phyloP scores from a whole-genome alignment of 2,113 vertebrate genomes.

The Nicator chloris region DNA sequence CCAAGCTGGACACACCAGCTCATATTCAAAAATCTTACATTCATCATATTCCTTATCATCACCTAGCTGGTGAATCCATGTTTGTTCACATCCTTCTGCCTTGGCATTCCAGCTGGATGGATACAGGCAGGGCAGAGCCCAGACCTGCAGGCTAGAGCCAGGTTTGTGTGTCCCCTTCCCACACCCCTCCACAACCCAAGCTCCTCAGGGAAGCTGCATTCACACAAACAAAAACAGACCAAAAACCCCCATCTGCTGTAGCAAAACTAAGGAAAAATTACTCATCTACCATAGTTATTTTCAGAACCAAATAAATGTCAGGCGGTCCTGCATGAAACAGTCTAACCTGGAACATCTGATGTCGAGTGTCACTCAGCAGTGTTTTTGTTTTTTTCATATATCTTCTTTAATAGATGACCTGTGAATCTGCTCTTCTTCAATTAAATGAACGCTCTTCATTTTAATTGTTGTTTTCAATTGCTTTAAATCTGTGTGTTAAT shows the following conservation, averaged over 20 bases:
- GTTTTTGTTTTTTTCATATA: neutral
- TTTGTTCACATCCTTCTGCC: neutral
- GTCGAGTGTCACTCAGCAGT: neutral
- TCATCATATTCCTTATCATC: neutral
- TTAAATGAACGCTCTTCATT: neutral
- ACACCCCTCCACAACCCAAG: accelerated
- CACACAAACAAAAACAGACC: neutral
- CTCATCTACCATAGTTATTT: conserved; percentile 20
- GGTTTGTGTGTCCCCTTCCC: neutral
- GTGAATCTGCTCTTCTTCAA: neutral
- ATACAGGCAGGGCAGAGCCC: neutral
- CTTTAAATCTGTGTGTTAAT: neutral
- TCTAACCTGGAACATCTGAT: neutral
- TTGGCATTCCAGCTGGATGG: neutral
- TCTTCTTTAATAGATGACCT: neutral
- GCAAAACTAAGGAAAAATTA: neutral
- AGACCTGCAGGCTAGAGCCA: neutral
- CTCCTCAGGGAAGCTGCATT: neutral
- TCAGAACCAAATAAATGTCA: conserved; percentile 33
- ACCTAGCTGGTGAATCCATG: neutral
- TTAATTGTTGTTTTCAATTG: neutral
- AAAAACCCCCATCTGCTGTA: neutral
- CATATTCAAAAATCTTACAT: neutral
- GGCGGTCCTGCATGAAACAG: conserved; percentile 24
- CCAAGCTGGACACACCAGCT: neutral